A percentile compares a stretch with the other conserved stretches of the same genome.
phyloP scores from a whole-genome alignment of 1,140 invertebrate species.

The Ceratosolen fusciceps region DNA sequence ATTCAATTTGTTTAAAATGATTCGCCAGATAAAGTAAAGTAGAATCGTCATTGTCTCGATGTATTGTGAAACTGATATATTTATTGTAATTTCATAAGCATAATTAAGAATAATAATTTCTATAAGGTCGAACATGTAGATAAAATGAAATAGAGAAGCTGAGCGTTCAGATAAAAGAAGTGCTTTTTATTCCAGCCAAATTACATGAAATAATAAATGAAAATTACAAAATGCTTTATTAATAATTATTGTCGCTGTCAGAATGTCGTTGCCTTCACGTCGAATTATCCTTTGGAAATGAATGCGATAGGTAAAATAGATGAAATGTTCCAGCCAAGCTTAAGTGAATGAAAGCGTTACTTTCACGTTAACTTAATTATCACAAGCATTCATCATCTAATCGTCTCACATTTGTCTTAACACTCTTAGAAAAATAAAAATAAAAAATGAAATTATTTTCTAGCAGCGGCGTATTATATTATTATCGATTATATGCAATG shows the following conservation, averaged over 20 bases:
- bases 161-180: neutral
- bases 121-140: neutral
- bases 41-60: neutral
- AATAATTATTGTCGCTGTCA: no score
- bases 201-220: no score
- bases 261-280: no score
- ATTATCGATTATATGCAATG: no score
- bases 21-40: neutral
- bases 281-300: neutral
- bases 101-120: neutral
- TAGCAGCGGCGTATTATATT: no score
- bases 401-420: constrained; percentile 24
- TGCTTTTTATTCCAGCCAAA: neutral
- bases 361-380: constrained; percentile 18
- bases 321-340: neutral
- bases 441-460: no score
- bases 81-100: neutral
- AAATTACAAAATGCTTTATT: no score
- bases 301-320: neutral
- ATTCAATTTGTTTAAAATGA: neutral
- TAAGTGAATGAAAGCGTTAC: constrained; percentile 16
- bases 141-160: no score
- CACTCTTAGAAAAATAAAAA: no score
- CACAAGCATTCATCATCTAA: neutral
- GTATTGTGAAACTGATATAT: neutral